Base-by-base conservation (phyloP, 2,113 vertebrate species). In the Bagarius yarrelli region DNA sequence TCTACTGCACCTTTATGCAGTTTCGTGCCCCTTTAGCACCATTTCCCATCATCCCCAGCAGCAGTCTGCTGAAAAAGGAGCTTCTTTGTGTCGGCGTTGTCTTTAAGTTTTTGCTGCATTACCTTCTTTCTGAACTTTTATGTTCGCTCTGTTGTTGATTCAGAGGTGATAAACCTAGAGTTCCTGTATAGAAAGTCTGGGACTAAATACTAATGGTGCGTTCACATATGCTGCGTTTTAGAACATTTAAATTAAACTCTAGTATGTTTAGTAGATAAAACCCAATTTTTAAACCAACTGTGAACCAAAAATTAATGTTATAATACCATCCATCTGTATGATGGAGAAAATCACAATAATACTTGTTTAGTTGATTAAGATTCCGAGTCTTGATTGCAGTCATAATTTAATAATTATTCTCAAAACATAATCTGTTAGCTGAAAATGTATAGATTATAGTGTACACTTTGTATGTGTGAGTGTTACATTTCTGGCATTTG, bases 21-120 rank as follows among this genome's bases (percentile, higher is more conserved):
- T 75, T 66, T 69, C 85, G 84, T 90, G 88, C 88, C 90, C 87
- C 72, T 88, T 86, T 87, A 89, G 90, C 84, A 73, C 84, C 88
- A 88, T 89, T 87, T 85, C 81, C 83, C 81, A 83, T 89, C 81
- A 87, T 83, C 86, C 64, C 79, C 70, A 67, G 81, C 71, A 53
- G 30, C 63, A 60, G 67, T 27, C 15, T 16, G 16, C 70, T 87
- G 66, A 57, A 71, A 69, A 40, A 18, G n/a, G 21, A 55, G 64
- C 8, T 55, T 44, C 25, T 21, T 21, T 0, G 0, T 8, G 6
- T 67, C 63, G 19, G 18, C 11, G 18, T 13, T 63, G 30, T 36
- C 12, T 4, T 19, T 9, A 12, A 21, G 8, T 69, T 44, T n/a
- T 69, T 15, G 21, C 13, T n/a, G 66, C 13, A 47, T 47, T 13